Percentiles rank a stretch among this genome's conserved stretches.
Evolutionary conservation across 2,888 invertebrate genomes (phyloP).

Genomic region (Parascotia fuliginaria): DNA sequence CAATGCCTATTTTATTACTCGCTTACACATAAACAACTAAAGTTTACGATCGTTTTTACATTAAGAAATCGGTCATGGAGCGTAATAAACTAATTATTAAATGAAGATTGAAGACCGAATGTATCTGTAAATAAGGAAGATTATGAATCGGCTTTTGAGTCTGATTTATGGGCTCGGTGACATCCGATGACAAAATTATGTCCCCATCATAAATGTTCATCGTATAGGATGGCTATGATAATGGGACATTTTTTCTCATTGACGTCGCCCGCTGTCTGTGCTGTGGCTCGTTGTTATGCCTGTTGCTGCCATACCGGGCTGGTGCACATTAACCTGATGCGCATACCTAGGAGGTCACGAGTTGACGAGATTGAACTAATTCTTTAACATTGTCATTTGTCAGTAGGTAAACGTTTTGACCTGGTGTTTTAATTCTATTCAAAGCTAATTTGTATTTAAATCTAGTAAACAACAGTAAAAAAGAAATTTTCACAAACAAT

Average conservation of each 20-base stretch:
- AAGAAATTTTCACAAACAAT: too few species aligned
- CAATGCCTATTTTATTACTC: conserved; percentile 73
- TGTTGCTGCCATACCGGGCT: background rate
- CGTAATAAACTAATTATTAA: conserved; percentile 68
- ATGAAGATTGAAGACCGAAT: conserved; percentile 55
- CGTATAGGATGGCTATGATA: conserved; percentile 63
- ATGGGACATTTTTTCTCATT: conserved; percentile 59
- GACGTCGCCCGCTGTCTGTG: conserved; percentile 46
- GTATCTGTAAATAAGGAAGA: conserved; percentile 53
- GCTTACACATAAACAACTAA: conserved; percentile 72
- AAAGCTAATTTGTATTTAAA: too few species aligned
- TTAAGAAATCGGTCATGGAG: conserved; percentile 57
- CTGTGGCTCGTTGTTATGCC: conserved; percentile 16
- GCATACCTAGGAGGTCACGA: too few species aligned
- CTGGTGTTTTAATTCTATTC: too few species aligned
- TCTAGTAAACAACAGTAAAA: too few species aligned
- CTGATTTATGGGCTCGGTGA: conserved; percentile 59
- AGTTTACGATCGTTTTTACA: conserved; percentile 67
- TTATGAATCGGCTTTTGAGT: conserved; percentile 56
- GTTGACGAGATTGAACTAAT: too few species aligned
- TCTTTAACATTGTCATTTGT: too few species aligned
- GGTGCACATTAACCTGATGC: too few species aligned
- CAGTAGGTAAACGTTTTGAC: too few species aligned
- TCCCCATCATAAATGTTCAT: conserved; percentile 64
- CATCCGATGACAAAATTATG: conserved; percentile 67